These are phyloP conservation scores for Micrasema longulum DNA, from an alignment of 1,140 invertebrate species.

Conservation along the genomic window DNA sequence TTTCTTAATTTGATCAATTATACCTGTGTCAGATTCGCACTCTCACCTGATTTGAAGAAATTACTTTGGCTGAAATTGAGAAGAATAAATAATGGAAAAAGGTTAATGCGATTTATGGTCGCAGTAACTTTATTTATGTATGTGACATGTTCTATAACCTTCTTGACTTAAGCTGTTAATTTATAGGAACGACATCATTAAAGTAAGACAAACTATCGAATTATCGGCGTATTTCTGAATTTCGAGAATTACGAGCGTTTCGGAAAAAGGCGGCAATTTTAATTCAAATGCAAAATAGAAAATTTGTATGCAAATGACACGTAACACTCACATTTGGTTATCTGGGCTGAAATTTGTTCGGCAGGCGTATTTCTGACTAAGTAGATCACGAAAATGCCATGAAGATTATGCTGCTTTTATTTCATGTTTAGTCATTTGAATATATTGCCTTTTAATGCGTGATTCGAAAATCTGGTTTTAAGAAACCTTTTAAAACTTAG, in stretches of 20 bases:
- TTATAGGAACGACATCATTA: conserved; percentile 51
- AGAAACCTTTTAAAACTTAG: conserved; percentile 6
- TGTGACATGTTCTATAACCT: conserved; percentile 37
- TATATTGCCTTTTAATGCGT: conserved; percentile 13
- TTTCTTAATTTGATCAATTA: too few relatives aligned
- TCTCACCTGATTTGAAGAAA: too few relatives aligned
- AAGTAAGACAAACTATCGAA: conserved; percentile 44
- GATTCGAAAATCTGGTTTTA: conserved; percentile 14
- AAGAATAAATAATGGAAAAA: too few relatives aligned
- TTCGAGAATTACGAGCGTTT: conserved; percentile 28
- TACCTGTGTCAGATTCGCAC: too few relatives aligned
- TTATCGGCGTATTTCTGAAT: conserved; percentile 35
- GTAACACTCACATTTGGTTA: conserved; percentile 32
- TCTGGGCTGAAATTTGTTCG: conserved; percentile 21
- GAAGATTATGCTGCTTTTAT: not conserved
- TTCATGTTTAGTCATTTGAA: conserved; percentile 25
- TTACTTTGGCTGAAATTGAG: too few relatives aligned
- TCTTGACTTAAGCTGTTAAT: conserved; percentile 40
- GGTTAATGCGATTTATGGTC: not conserved
- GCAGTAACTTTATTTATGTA: conserved; percentile 29
- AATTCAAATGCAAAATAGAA: conserved; percentile 38
- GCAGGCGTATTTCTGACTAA: conserved; percentile 28
- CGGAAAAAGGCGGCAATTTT: conserved; percentile 34
- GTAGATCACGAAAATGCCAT: conserved; percentile 35
- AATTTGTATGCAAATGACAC: conserved; percentile 34